These are phyloP conservation scores for Neolamprologus kungweensis DNA, from an alignment of 2,113 vertebrate species.

Conservation along the genomic window DNA sequence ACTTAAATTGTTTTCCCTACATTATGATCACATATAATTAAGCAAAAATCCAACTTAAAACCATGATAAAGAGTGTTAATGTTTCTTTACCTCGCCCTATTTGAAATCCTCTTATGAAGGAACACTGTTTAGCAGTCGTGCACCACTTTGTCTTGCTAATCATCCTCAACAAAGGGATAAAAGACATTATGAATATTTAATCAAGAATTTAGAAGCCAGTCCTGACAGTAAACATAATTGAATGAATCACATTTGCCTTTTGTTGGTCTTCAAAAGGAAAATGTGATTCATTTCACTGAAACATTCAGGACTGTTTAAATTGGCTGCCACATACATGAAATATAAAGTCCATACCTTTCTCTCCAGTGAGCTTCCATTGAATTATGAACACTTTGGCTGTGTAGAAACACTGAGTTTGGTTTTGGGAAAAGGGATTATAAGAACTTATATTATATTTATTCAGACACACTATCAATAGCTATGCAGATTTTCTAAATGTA, in stretches of 20 bases:
- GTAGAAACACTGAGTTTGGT: not conserved
- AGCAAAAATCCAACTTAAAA: not conserved
- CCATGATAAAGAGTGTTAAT: not conserved
- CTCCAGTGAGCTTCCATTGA: not conserved
- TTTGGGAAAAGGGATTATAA: not conserved
- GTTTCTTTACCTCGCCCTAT: not conserved
- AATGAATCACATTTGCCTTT: conserved; percentile 6
- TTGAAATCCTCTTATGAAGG: not conserved
- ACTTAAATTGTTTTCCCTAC: not conserved
- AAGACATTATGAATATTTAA: conserved; percentile 46
- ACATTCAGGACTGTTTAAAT: not conserved
- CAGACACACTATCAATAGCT: not conserved
- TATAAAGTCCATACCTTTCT: not conserved
- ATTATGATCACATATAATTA: not conserved
- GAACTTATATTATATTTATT: not conserved
- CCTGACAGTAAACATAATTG: conserved; percentile 22
- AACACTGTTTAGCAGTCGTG: not conserved
- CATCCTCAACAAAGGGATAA: not conserved
- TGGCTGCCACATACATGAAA: not conserved
- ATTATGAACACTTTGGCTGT: not conserved
- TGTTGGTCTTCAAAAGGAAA: not conserved
- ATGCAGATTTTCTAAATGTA: not conserved
- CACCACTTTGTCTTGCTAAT: conserved; percentile 24
- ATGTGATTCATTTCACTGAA: not conserved
- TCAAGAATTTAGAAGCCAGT: conserved; percentile 8